Evolutionary conservation across 2,797 vertebrate species (phyloP).

Genomic region (Molossus molossus): DNA sequence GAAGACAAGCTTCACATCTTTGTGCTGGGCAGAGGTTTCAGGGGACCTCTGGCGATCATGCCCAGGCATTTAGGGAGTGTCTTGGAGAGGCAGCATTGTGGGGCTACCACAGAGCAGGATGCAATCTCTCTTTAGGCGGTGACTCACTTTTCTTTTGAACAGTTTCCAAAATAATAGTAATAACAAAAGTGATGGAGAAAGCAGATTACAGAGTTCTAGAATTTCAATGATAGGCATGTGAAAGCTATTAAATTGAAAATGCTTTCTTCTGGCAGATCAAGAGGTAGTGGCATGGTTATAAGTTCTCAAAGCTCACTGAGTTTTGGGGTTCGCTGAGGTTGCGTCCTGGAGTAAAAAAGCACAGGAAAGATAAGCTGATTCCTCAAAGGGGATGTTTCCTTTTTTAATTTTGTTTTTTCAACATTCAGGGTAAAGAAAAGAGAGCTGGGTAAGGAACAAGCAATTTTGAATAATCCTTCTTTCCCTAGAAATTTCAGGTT

Average conservation of each 20-base stretch:
- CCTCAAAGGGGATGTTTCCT: not conserved
- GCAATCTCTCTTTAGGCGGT: slow-evolving; percentile 4
- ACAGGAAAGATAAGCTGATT: slow-evolving; percentile 20
- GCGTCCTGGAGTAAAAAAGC: not conserved
- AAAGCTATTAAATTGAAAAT: slow-evolving; percentile 79
- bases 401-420: slow-evolving; percentile 4
- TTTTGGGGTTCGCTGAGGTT: not conserved
- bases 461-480: slow-evolving; percentile 28
- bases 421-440: rapidly evolving
- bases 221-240: slow-evolving; percentile 85
- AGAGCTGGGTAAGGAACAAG: not conserved
- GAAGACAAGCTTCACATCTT: not conserved
- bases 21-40: not conserved
- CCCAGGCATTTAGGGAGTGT: not conserved
- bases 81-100: not conserved
- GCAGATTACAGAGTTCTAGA: slow-evolving; percentile 85
- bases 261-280: slow-evolving; percentile 21
- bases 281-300: not conserved
- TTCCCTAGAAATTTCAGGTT: slow-evolving; percentile 38
- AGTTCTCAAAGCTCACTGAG: not conserved
- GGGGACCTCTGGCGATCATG: not conserved
- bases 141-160: slow-evolving; percentile 81
- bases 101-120: not conserved
- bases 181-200: slow-evolving; percentile 86
- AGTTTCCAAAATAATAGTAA: slow-evolving; percentile 84